Evolutionary conservation across 2,888 invertebrate genomes (phyloP).

Genomic region (Dastarcus helophoroides): DNA sequence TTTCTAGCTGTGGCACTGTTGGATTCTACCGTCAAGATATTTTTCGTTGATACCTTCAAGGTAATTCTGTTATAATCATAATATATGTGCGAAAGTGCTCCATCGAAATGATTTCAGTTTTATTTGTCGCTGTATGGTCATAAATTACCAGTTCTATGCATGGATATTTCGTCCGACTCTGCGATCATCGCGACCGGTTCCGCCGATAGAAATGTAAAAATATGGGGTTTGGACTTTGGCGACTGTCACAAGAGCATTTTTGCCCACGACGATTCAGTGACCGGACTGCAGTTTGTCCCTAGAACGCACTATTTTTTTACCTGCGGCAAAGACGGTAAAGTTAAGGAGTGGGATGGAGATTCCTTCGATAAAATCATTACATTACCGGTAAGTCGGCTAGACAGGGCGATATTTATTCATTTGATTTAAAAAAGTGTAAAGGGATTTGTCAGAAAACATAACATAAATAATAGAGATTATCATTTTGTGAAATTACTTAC

Average conservation of each 20-base stretch:
- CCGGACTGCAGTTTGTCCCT: conserved; percentile 78
- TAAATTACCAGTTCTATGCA: conserved; percentile 81
- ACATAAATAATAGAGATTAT: too few species aligned
- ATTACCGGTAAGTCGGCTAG: conserved; percentile 58
- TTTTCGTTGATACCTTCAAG: conserved; percentile 89
- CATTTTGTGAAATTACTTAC: too few species aligned
- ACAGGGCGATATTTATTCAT: too few species aligned
- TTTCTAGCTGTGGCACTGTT: conserved; percentile 82
- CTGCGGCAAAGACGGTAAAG: conserved; percentile 82
- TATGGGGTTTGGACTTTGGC: conserved; percentile 99
- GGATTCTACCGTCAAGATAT: conserved; percentile 91
- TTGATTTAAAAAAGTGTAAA: too few species aligned
- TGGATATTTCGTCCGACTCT: conserved; percentile 88
- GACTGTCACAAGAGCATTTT: conserved; percentile 93
- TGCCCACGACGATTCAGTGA: conserved; percentile 93
- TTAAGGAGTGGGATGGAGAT: conserved; percentile 97
- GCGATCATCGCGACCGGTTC: conserved; percentile 86
- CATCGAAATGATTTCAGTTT: conserved; percentile 47
- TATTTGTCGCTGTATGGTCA: conserved; percentile 93
- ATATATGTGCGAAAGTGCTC: conserved; percentile 1
- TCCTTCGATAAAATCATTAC: conserved; percentile 83
- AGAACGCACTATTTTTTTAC: conserved; percentile 90
- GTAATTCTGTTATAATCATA: conserved; percentile 36
- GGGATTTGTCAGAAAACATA: too few species aligned
- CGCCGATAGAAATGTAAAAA: conserved; percentile 88